Conservation (phyloP, 2,797 vertebrate species). For the Acanthiza pusilla region DNA sequence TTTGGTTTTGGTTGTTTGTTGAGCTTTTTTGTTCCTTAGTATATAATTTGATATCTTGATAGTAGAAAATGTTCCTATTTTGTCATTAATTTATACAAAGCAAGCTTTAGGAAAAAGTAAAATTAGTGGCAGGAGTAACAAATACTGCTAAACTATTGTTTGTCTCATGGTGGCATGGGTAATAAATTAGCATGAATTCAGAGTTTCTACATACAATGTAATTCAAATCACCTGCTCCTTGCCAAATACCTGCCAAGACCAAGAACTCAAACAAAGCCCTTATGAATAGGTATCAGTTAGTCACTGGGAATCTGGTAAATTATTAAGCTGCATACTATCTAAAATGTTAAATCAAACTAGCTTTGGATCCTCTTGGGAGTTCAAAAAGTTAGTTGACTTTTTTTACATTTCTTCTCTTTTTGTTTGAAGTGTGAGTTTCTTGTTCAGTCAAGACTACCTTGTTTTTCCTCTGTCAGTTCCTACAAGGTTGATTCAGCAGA, state of each 20-base stretch:
- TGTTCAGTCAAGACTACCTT: not conserved
- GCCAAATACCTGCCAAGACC: not conserved
- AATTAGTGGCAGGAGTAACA: not conserved
- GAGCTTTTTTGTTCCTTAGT: not conserved
- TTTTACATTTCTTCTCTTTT: not conserved
- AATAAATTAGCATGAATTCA: not conserved
- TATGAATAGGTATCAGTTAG: not conserved
- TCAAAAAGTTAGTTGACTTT: not conserved
- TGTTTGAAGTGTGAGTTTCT: not conserved
- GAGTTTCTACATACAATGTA: not conserved
- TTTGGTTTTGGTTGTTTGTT: not conserved
- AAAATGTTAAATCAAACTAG: not conserved
- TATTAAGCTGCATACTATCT: not conserved
- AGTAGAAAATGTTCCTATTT: not conserved
- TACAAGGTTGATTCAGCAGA: not conserved
- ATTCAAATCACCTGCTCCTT: not conserved
- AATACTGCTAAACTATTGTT: not conserved
- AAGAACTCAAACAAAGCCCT: not conserved
- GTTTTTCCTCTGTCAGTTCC: fast-evolving
- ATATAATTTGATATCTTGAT: not conserved
- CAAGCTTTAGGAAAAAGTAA: not conserved
- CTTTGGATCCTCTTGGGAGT: not conserved
- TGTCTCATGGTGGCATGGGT: not conserved
- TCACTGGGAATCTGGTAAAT: not conserved
- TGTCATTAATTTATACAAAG: not conserved